Evolutionary conservation across 2,888 invertebrate genomes (phyloP), one percentile per base, ranked within the genome.

Genomic region (Troilus luridus): DNA sequence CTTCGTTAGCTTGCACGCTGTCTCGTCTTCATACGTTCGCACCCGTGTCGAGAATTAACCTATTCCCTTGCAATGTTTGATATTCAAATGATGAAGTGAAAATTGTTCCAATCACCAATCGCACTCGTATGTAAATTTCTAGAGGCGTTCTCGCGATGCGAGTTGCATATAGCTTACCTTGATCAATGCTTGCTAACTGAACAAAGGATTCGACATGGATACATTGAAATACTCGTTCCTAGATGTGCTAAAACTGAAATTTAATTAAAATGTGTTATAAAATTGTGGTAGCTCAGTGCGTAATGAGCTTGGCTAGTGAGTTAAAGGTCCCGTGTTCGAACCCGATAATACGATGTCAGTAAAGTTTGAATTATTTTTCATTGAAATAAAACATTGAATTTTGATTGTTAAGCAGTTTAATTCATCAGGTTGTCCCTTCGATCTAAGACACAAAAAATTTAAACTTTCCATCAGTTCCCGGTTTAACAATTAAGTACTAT

Each of bases 51-150:
- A 9, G 72, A 77, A 77, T 77, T 77, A 77, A 41, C 41, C 27
- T 8, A 77, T 77, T 77, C 72, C 19, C 72, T 19, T 14, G 41
- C 72, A 41, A 77, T 77, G 72, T 77, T 77, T 77, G 72, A 77
- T 27, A 77, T 77, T 77, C 72, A 77, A 77, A 77, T 77, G 72
- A 77, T 77, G 72, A 27, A 77, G 27, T 41, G 72, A 77, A 77
- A 77, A 77, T 77, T 77, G 72, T 77, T 27, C 72, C 72, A 77
- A 77, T 77, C 72, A 77, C 27, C 72, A 41, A 77, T 77, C 72
- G 72, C 72, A 77, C 72, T 77, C 17, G 72, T 77, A 77, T 77
- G 72, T 77, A 77, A 77, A 77, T 77, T 77, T 77, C 72, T 41
- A 41, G 72, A 41, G 72, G 72, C 72, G 72, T 77, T 77, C 41